Percentiles rank a stretch among this genome's conserved stretches.
These are phyloP conservation scores for Papilio protenor DNA, from an alignment of 2,888 invertebrate genomes.

Conservation along the genomic window DNA sequence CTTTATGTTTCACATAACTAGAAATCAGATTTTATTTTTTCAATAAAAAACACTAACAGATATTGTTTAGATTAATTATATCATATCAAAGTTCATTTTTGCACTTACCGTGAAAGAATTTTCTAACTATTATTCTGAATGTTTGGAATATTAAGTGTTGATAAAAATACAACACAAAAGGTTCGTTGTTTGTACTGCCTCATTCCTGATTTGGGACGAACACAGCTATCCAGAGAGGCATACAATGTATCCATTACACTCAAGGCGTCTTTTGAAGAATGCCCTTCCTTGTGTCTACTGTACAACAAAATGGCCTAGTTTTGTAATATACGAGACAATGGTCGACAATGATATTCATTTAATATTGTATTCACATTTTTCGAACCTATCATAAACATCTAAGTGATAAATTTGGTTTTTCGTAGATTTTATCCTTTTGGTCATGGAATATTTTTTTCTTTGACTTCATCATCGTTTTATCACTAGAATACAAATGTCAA, in stretches of 20 bases:
- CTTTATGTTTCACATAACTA: neutral
- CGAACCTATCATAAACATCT: neutral
- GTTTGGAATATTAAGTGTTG: neutral
- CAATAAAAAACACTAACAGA: too few species aligned
- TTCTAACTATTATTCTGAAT: constrained; percentile 27
- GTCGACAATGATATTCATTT: constrained; percentile 3
- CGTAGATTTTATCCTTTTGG: neutral
- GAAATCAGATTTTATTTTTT: too few species aligned
- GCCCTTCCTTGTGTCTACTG: constrained; percentile 19
- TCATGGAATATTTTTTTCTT: neutral
- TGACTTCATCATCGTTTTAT: too few species aligned
- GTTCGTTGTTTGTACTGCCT: constrained; percentile 49
- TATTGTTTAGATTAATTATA: too few species aligned
- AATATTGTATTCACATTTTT: neutral
- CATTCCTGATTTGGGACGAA: constrained; percentile 53
- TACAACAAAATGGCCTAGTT: constrained; percentile 30
- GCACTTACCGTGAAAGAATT: neutral
- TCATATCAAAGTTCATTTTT: too few species aligned
- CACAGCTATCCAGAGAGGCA: constrained; percentile 46
- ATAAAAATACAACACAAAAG: constrained; percentile 46
- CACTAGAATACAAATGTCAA: too few species aligned
- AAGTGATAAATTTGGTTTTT: neutral
- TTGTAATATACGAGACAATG: constrained; percentile 15
- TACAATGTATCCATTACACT: constrained; percentile 42
- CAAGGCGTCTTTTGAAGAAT: constrained; percentile 37